Evolutionary conservation across 2,888 invertebrate genomes (phyloP).

Genomic region (Psococerastis gibbosa): DNA sequence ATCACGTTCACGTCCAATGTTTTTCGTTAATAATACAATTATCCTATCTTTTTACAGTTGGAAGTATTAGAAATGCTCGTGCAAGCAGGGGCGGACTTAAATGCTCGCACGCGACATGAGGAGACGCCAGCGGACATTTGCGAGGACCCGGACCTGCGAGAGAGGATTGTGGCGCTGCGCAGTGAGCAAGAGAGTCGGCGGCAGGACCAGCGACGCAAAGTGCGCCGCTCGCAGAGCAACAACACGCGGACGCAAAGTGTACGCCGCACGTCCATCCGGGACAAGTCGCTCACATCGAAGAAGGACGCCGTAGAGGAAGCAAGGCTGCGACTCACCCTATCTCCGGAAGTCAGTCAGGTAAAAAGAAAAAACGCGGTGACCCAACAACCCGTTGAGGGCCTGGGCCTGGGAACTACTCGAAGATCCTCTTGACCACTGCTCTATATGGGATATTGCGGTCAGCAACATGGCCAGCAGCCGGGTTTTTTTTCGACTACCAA

Average conservation of each 20-base stretch:
- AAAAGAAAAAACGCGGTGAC: too few species aligned
- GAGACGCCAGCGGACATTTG: slow-evolving; percentile 96
- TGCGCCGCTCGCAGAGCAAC: slow-evolving; percentile 55
- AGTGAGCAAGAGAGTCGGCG: slow-evolving; percentile 73
- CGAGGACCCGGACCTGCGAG: slow-evolving; percentile 86
- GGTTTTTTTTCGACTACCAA: too few species aligned
- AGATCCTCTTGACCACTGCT: too few species aligned
- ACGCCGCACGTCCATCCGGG: slow-evolving; percentile 76
- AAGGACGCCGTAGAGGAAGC: slow-evolving; percentile 92
- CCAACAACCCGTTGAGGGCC: too few species aligned
- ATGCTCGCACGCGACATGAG: slow-evolving; percentile 88
- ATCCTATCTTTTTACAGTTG: slow-evolving; percentile 49
- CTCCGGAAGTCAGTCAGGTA: slow-evolving; percentile 34
- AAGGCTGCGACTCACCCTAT: slow-evolving; percentile 40
- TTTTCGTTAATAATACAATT: too few species aligned
- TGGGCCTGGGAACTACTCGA: too few species aligned
- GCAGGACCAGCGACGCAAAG: slow-evolving; percentile 38
- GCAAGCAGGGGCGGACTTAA: slow-evolving; percentile 91
- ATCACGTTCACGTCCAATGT: too few species aligned
- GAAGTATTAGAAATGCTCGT: slow-evolving; percentile 90
- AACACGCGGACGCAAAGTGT: slow-evolving; percentile 75
- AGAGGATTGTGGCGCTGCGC: slow-evolving; percentile 68
- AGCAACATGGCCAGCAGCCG: too few species aligned
- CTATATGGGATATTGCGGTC: too few species aligned
- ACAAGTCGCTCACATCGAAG: slow-evolving; percentile 82